Conservation (phyloP, 2,113 vertebrate genomes). For the Sarotherodon lohbergeri region DNA sequence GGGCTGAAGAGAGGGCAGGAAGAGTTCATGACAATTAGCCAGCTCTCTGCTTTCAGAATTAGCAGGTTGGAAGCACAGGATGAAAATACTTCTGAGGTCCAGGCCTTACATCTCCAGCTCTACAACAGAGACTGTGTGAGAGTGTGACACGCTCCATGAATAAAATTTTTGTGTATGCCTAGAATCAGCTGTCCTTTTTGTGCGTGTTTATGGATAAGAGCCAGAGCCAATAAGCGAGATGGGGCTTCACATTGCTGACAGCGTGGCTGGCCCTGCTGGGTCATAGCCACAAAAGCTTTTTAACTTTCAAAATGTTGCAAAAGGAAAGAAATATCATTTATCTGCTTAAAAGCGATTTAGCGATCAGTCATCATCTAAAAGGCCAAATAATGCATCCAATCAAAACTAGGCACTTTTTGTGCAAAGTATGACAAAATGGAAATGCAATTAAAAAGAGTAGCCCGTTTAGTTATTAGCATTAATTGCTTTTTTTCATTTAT, state of each 20-base stretch:
- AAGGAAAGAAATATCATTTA: slow-evolving; percentile 35
- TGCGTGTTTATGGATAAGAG: slow-evolving; percentile 33
- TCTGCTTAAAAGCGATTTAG: slow-evolving; percentile 17
- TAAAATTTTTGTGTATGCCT: neutral
- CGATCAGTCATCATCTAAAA: slow-evolving; percentile 36
- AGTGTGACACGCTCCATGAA: neutral
- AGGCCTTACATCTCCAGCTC: neutral
- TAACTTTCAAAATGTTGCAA: slow-evolving; percentile 41
- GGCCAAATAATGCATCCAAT: slow-evolving; percentile 41
- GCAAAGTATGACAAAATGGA: slow-evolving; percentile 14
- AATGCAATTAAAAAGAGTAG: neutral
- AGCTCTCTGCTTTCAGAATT: slow-evolving; percentile 38
- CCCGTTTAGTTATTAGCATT: neutral
- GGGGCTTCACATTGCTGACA: slow-evolving; percentile 54
- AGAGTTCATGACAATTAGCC: slow-evolving; percentile 61
- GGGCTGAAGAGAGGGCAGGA: slow-evolving; percentile 25
- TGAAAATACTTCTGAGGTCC: neutral
- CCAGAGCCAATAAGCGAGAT: slow-evolving; percentile 58
- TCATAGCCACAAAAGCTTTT: slow-evolving; percentile 63
- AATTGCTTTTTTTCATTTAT: slow-evolving; percentile 11
- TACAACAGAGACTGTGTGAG: neutral
- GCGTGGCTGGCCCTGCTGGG: slow-evolving; percentile 38
- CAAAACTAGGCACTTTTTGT: neutral
- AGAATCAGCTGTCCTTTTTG: neutral
- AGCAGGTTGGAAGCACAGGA: slow-evolving; percentile 1